phyloP scores from a whole-genome alignment of 1,140 invertebrate species.

The Piezodorus guildinii region DNA sequence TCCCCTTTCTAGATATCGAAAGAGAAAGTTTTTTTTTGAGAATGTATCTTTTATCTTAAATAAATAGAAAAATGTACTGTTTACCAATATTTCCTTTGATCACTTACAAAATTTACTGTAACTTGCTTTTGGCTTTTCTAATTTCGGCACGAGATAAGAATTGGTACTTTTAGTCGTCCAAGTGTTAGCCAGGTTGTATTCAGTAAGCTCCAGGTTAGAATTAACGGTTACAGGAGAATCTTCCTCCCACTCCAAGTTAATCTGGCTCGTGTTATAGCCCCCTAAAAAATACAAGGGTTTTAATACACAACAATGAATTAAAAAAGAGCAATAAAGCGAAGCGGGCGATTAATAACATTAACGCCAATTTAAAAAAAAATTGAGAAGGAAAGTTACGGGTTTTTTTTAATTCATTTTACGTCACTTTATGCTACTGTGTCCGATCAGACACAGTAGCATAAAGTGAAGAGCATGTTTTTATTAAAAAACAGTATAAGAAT shows the following conservation, averaged over 20 bases:
- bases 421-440: no score
- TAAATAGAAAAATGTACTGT: background rate
- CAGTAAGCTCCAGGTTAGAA: conserved; percentile 65
- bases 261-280: conserved; percentile 65
- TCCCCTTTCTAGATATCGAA: no score
- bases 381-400: no score
- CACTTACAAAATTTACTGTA: conserved; percentile 33
- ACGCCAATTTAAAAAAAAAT: no score
- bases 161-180: conserved; percentile 52
- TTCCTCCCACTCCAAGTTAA: conserved; percentile 61
- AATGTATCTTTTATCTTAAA: background rate
- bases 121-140: background rate
- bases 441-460: no score
- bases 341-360: no score
- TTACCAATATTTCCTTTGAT: background rate
- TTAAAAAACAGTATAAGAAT: no score
- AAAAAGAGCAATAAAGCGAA: no score
- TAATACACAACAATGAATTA: no score
- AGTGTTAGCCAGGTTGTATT: conserved; percentile 56
- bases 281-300: conserved; percentile 38
- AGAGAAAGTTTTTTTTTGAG: no score
- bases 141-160: background rate
- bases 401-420: no score
- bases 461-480: no score
- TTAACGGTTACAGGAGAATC: conserved; percentile 61